Evolutionary conservation across 2,113 vertebrate genomes (phyloP).

Genomic region (Platanista minor): DNA sequence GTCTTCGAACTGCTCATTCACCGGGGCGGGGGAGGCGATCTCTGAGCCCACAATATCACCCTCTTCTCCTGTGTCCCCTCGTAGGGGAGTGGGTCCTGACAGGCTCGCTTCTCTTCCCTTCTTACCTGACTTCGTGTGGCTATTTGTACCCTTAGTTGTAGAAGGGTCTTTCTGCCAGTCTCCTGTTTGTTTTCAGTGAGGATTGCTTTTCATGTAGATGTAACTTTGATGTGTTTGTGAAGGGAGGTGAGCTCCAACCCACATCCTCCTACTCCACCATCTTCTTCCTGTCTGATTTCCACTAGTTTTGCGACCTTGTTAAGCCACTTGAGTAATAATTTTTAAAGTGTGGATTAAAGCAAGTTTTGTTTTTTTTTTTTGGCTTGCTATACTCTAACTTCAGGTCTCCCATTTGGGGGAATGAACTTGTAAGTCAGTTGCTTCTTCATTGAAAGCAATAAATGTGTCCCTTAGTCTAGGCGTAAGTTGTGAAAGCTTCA

Average conservation of each 20-base stretch:
- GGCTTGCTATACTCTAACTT: not conserved
- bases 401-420: not conserved
- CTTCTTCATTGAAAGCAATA: not conserved
- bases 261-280: not conserved
- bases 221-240: not conserved
- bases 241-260: not conserved
- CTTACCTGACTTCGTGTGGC: not conserved
- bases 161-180: not conserved
- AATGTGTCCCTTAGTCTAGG: not conserved
- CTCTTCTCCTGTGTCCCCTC: not conserved
- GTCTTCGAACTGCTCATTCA: not conserved
- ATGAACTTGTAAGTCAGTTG: not conserved
- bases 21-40: no score
- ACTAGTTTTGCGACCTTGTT: not conserved
- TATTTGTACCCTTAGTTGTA: not conserved
- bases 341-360: not conserved
- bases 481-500: slow-evolving; percentile 38
- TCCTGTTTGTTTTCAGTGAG: not conserved
- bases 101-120: not conserved
- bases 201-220: not conserved
- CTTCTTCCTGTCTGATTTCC: not conserved
- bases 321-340: not conserved
- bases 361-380: not conserved
- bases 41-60: not conserved
- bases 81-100: not conserved